Percentiles rank a stretch among this genome's conserved stretches.
These are phyloP conservation scores for Philereme vetulata DNA, from an alignment of 2,888 invertebrate species.

Conservation along the genomic window DNA sequence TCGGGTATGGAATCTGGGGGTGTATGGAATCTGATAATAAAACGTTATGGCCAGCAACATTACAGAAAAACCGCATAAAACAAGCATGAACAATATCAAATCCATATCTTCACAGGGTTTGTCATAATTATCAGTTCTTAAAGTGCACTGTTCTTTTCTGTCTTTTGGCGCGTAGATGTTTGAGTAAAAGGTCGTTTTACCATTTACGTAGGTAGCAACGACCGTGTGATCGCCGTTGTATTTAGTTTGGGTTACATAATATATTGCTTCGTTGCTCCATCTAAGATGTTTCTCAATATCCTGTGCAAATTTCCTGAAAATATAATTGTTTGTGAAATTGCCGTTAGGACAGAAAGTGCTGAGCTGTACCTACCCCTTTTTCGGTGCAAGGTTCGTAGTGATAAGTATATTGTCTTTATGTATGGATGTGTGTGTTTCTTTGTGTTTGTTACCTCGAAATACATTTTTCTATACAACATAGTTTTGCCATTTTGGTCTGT, in stretches of 20 bases:
- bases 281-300: neutral
- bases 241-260: neutral
- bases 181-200: neutral
- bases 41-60: slow-evolving; percentile 38
- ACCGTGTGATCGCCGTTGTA: neutral
- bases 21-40: slow-evolving; percentile 23
- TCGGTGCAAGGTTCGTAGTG: no score
- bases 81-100: slow-evolving; percentile 35
- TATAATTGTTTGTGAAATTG: neutral
- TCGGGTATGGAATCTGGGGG: slow-evolving; percentile 10
- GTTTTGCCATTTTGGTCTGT: no score
- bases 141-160: neutral
- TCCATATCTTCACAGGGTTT: slow-evolving; percentile 39
- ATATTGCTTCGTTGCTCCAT: neutral
- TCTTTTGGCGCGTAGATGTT: neutral
- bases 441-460: no score
- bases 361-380: no score
- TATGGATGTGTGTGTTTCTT: no score
- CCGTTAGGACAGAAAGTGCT: no score
- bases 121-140: slow-evolving; percentile 33
- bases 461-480: no score
- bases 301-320: slow-evolving; percentile 10
- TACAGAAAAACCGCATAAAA: slow-evolving; percentile 30
- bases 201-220: neutral
- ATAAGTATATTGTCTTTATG: no score